Evolutionary conservation across 2,888 invertebrate genomes (phyloP).

Genomic region (Merodon equestris): DNA sequence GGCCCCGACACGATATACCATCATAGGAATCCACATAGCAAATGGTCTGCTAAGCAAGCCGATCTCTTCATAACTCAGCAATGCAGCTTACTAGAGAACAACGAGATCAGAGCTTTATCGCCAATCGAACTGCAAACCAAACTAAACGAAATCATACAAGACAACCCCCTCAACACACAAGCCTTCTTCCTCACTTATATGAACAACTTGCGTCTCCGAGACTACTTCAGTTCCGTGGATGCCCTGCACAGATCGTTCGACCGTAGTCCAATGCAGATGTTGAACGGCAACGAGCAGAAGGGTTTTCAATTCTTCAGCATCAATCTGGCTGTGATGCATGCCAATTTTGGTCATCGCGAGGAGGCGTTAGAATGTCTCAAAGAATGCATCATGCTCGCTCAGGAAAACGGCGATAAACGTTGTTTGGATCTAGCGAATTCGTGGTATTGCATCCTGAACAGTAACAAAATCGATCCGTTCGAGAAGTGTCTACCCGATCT

Average conservation of each 20-base stretch:
- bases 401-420: conserved; percentile 91
- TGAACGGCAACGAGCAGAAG: conserved; percentile 86
- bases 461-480: conserved; percentile 82
- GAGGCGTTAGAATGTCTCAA: conserved; percentile 90
- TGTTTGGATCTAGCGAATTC: conserved; percentile 92
- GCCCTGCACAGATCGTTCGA: conserved; percentile 83
- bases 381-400: conserved; percentile 92
- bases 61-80: conserved; percentile 94
- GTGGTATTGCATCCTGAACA: conserved; percentile 85
- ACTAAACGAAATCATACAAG: conserved; percentile 77
- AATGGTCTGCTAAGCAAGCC: conserved; percentile 93
- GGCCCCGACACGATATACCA: conserved; percentile 70
- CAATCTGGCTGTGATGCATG: conserved; percentile 93
- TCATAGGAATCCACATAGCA: conserved; percentile 80
- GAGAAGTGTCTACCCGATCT: conserved; percentile 85
- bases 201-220: conserved; percentile 91
- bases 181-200: conserved; percentile 92
- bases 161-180: conserved; percentile 76
- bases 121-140: conserved; percentile 87
- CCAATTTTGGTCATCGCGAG: conserved; percentile 86
- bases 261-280: conserved; percentile 85
- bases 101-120: conserved; percentile 88
- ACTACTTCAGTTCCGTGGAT: conserved; percentile 83
- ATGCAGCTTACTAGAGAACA: conserved; percentile 88
- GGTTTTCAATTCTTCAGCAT: conserved; percentile 92